These are phyloP conservation scores for Drosophila stalkeri DNA, from an alignment of 2,888 invertebrate species.

Conservation along the genomic window DNA sequence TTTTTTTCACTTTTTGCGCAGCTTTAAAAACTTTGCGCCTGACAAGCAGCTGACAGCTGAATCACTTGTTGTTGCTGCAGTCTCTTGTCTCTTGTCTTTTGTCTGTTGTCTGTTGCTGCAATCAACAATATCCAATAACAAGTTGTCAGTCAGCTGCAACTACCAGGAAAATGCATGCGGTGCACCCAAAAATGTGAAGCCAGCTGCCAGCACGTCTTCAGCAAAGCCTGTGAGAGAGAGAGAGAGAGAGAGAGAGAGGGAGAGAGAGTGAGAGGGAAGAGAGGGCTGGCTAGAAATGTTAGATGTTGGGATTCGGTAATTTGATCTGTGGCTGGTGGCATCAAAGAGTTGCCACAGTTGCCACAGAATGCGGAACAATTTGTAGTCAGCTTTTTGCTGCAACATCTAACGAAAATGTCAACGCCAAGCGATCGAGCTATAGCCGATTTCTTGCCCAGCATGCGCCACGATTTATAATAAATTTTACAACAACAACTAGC, in stretches of 20 bases:
- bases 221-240: background rate
- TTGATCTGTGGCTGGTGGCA: conserved; percentile 49
- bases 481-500: conserved; percentile 57
- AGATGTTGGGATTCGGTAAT: conserved; percentile 35
- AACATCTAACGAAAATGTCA: conserved; percentile 66
- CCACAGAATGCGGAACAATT: conserved; percentile 31
- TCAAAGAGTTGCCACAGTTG: conserved; percentile 65
- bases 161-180: conserved; percentile 53
- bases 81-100: conserved; percentile 22
- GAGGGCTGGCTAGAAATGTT: background rate
- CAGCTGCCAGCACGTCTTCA: conserved; percentile 13
- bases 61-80: conserved; percentile 27
- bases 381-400: conserved; percentile 37
- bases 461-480: conserved; percentile 62
- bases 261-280: background rate
- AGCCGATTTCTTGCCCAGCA: conserved; percentile 39
- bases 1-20: conserved; percentile 29
- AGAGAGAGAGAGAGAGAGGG: no score
- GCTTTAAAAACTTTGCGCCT: conserved; percentile 51
- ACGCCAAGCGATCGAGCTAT: conserved; percentile 51
- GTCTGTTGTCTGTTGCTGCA: conserved; percentile 40
- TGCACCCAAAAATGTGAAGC: conserved; percentile 7
- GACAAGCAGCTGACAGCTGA: conserved; percentile 60
- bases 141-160: conserved; percentile 56
- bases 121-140: conserved; percentile 73